Conservation (phyloP, 2,113 vertebrate species). For the Stigmatopora nigra region DNA sequence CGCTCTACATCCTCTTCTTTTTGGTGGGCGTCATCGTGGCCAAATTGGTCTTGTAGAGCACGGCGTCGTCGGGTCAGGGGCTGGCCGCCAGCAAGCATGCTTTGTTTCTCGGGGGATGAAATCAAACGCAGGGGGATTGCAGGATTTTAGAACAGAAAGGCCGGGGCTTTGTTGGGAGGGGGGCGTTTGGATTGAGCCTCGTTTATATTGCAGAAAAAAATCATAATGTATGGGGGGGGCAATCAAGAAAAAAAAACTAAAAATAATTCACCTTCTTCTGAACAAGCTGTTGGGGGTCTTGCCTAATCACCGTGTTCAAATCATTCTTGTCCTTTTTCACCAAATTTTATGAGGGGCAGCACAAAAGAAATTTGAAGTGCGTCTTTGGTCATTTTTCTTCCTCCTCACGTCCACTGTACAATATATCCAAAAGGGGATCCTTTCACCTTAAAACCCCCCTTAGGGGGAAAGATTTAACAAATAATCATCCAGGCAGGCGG, state of each 20-base stretch:
- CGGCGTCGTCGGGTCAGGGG: slow-evolving; percentile 11
- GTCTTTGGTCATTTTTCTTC: slow-evolving; percentile 33
- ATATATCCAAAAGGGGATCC: slow-evolving; percentile 39
- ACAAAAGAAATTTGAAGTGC: slow-evolving; percentile 40
- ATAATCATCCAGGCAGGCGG: slow-evolving; percentile 40
- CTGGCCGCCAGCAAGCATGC: slow-evolving; percentile 71
- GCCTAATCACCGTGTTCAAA: slow-evolving; percentile 74
- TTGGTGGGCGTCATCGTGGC: slow-evolving; percentile 89
- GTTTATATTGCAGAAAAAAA: slow-evolving; percentile 72
- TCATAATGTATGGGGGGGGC: slow-evolving; percentile 34
- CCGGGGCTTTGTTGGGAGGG: slow-evolving; percentile 44
- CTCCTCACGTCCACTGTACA: slow-evolving; percentile 30
- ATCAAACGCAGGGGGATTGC: slow-evolving; percentile 53
- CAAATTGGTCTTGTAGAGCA: slow-evolving; percentile 91
- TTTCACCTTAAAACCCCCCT: slow-evolving; percentile 44
- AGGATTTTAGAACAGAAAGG: slow-evolving; percentile 75
- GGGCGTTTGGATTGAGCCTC: slow-evolving; percentile 77
- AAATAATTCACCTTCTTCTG: slow-evolving; percentile 67
- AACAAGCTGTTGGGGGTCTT: slow-evolving; percentile 82
- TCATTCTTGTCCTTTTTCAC: slow-evolving; percentile 57
- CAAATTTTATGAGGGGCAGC: slow-evolving; percentile 56
- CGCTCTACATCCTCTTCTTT: slow-evolving; percentile 89
- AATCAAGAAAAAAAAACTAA: slow-evolving; percentile 31
- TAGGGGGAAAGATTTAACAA: slow-evolving; percentile 41
- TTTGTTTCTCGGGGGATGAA: slow-evolving; percentile 46